phyloP scores from a whole-genome alignment of 2,113 vertebrate species.

The Laticauda colubrina region DNA sequence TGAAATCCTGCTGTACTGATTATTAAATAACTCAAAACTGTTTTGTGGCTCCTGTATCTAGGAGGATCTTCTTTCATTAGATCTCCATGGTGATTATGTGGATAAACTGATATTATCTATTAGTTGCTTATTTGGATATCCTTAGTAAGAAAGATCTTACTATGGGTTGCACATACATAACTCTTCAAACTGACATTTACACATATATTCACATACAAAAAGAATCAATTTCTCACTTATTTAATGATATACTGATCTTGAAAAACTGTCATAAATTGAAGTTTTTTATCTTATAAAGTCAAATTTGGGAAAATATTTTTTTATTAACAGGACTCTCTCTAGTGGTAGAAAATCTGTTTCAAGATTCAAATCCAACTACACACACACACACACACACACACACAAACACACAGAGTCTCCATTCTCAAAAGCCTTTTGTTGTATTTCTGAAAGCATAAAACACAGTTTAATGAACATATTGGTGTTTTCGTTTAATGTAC shows the following conservation, averaged over 20 bases:
- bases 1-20: background rate
- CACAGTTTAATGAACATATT: background rate
- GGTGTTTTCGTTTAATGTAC: background rate
- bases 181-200: background rate
- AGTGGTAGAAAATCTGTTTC: conserved; percentile 9
- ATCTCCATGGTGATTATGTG: background rate
- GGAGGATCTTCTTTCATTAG: accelerated
- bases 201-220: conserved; percentile 14
- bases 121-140: background rate
- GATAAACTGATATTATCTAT: conserved; percentile 7
- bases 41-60: accelerated
- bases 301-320: no score
- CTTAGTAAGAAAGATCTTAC: background rate
- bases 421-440: background rate
- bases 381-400: no score
- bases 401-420: no score
- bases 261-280: conserved; percentile 30
- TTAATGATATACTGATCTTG: background rate
- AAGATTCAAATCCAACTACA: background rate
- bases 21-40: background rate
- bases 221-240: background rate
- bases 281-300: background rate
- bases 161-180: background rate
- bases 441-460: background rate
- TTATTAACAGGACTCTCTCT: conserved; percentile 52